A percentile compares a stretch with the other conserved stretches of the same genome.
phyloP scores from a whole-genome alignment of 2,113 vertebrate genomes.

The Xenus cinereus region DNA sequence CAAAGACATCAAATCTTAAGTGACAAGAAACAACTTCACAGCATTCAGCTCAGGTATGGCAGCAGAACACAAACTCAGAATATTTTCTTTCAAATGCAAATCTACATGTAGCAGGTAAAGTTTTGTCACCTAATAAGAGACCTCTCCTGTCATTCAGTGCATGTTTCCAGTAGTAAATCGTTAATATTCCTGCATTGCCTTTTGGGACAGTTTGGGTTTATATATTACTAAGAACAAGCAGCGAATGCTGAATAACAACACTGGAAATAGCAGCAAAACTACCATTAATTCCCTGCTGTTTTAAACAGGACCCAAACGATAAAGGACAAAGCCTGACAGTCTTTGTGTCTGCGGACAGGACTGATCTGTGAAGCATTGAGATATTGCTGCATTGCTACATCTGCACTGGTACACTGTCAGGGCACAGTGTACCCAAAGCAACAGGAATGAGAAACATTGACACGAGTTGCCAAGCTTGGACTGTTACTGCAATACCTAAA shows the following conservation, averaged over 20 bases:
- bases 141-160: not conserved
- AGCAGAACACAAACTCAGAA: not conserved
- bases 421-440: not conserved
- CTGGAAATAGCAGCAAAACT: not conserved
- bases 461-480: not conserved
- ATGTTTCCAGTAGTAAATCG: not conserved
- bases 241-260: not conserved
- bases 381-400: not conserved
- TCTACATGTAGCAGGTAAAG: not conserved
- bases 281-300: not conserved
- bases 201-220: not conserved
- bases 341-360: not conserved
- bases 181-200: not conserved
- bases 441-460: not conserved
- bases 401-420: not conserved
- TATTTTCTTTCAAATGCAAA: constrained; percentile 5
- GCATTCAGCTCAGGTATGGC: not conserved
- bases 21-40: not conserved
- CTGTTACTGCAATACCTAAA: not conserved
- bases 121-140: not conserved
- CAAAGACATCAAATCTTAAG: not conserved
- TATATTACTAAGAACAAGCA: not conserved
- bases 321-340: not conserved
- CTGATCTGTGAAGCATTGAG: not conserved
- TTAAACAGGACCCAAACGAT: not conserved